These are phyloP conservation scores for Chrysomela aeneicollis DNA, from an alignment of 2,888 invertebrate genomes.

Conservation along the genomic window DNA sequence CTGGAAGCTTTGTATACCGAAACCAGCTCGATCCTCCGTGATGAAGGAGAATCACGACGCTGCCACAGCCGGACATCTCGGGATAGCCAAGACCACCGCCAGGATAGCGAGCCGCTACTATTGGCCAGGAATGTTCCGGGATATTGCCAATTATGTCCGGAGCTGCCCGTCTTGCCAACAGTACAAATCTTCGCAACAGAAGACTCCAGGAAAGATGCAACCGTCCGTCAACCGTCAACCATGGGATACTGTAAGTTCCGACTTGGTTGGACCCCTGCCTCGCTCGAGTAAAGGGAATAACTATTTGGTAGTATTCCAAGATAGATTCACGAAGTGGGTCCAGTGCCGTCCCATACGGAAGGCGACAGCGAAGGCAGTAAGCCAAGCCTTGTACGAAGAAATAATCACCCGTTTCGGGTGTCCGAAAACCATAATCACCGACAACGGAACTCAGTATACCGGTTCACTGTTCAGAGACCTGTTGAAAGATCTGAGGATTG, in stretches of 20 bases:
- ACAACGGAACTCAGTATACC: constrained; percentile 8
- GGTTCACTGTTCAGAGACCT: not conserved
- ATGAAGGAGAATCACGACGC: constrained; percentile 18
- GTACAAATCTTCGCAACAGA: constrained; percentile 37
- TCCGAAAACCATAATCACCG: not conserved
- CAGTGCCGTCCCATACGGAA: constrained; percentile 30
- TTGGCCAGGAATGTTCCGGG: constrained; percentile 47
- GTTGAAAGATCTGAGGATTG: not conserved
- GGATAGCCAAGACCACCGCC: constrained; percentile 26
- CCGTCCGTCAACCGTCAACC: not conserved
- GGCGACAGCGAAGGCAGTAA: constrained; percentile 30
- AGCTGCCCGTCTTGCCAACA: constrained; percentile 43
- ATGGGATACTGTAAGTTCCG: constrained; percentile 12
- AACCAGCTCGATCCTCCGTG: not conserved
- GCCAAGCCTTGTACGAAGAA: constrained; percentile 9
- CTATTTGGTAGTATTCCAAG: constrained; percentile 37
- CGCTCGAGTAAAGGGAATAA: constrained; percentile 23
- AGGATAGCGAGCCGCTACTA: constrained; percentile 42
- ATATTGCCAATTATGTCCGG: constrained; percentile 42
- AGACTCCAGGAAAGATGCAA: constrained; percentile 40
- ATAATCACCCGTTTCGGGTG: constrained; percentile 3
- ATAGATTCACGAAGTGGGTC: constrained; percentile 39
- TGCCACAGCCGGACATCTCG: constrained; percentile 29
- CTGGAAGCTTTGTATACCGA: constrained; percentile 27
- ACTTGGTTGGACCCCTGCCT: constrained; percentile 23